phyloP scores from a whole-genome alignment of 2,113 vertebrate species.

The Saguinus imperator region DNA sequence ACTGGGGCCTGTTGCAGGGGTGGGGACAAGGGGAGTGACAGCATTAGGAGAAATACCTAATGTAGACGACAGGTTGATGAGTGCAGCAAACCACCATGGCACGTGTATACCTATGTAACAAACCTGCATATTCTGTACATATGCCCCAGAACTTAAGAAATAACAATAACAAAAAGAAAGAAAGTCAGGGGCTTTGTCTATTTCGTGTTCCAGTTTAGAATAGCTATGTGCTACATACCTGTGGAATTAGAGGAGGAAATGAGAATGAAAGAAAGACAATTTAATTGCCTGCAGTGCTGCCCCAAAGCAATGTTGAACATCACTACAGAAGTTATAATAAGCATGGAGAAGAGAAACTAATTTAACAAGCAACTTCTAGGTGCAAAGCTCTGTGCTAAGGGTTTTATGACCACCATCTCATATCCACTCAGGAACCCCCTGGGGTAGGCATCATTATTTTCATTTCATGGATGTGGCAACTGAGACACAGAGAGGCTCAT shows the following conservation, averaged over 20 bases:
- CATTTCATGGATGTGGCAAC: background rate
- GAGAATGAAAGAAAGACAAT: background rate
- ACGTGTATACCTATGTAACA: too few relatives aligned
- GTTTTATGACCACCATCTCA: background rate
- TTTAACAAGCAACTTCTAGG: background rate
- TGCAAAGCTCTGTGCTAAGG: background rate
- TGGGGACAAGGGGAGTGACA: too few relatives aligned
- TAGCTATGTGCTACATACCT: rapidly evolving
- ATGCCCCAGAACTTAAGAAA: too few relatives aligned
- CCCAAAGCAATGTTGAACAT: background rate
- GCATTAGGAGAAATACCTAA: too few relatives aligned
- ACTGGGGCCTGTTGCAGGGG: too few relatives aligned
- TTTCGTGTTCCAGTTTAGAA: background rate
- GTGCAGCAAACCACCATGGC: too few relatives aligned
- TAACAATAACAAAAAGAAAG: too few relatives aligned
- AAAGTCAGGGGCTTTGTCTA: background rate
- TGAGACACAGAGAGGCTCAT: background rate
- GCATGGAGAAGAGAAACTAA: background rate
- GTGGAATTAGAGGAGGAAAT: background rate
- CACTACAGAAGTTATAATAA: too few relatives aligned
- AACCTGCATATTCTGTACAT: too few relatives aligned
- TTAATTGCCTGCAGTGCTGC: background rate
- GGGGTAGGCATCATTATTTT: background rate
- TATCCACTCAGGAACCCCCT: background rate
- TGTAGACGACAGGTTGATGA: too few relatives aligned